Evolutionary conservation across 2,797 vertebrate species (phyloP).

Genomic region (Neostethus bicornis): DNA sequence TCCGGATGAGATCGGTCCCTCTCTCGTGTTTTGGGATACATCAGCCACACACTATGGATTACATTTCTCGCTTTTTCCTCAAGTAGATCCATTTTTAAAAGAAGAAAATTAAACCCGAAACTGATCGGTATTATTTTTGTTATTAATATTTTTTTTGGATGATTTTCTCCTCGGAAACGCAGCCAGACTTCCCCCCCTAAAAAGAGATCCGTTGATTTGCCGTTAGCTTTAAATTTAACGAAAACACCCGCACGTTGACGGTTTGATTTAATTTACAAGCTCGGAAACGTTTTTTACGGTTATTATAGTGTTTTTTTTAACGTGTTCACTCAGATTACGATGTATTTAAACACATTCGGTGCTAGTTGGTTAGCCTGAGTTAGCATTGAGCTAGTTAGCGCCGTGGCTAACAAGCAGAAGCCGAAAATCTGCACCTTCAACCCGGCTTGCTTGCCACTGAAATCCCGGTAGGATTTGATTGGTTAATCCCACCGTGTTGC

Average conservation of each 20-base stretch:
- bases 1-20: constrained; percentile 47
- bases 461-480: too few species aligned
- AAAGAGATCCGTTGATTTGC: constrained; percentile 27
- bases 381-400: constrained; percentile 63
- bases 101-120: too few species aligned
- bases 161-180: constrained; percentile 26
- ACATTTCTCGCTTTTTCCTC: constrained; percentile 3
- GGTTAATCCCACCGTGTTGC: not conserved
- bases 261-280: constrained; percentile 15
- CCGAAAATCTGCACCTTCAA: constrained; percentile 31
- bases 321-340: not conserved
- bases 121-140: too few species aligned
- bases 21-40: constrained; percentile 35
- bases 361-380: constrained; percentile 53
- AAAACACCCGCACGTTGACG: too few species aligned
- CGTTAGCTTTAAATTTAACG: constrained; percentile 45
- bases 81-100: too few species aligned
- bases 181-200: constrained; percentile 42
- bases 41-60: constrained; percentile 53
- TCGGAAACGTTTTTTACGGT: not conserved
- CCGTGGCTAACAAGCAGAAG: constrained; percentile 60
- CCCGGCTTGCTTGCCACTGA: too few species aligned
- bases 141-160: constrained; percentile 6
- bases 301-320: constrained; percentile 10
- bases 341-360: not conserved